Evolutionary conservation across 2,888 invertebrate genomes (phyloP), one percentile per base, ranked within the genome.

Genomic region (Chymomyza amoena): DNA sequence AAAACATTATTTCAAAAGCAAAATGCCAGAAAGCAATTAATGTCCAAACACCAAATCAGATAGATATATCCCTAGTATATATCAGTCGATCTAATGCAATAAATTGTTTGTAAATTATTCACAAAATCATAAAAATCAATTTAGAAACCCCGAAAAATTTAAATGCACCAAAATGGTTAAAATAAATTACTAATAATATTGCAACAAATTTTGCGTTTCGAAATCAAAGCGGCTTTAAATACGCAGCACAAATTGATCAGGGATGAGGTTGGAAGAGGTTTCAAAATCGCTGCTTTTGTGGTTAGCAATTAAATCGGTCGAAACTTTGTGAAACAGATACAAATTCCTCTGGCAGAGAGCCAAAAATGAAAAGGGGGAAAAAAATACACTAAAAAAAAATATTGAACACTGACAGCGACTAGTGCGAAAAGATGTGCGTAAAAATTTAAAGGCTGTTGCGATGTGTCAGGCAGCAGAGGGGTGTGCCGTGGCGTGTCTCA

Each of bases 301-400:
- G 39, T 45, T 45, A 13, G 13, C 39, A 45, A 45, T 45, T 51
- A 63, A 18, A 25, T 61, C 62, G 61, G 52, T 57, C 52, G 51
- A 70, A 86, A 86, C 86, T 81, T 86, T 81, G 73, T 67, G 76
- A 79, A 87, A 75, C 80, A 84, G 80, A 83, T 79, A 84, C 84
- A 81, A 84, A 87, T 84, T 82, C 82, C 74, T 68, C 75, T 87
- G 83, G 83, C 87, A 1, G 1, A 9, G 0, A 4, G 79, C 78
- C 78, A 78, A 45, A 32, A 45, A 45, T 45, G 39, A 45, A 45
- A 36, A 45, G 39, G 13, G 39, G 39, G 13, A 4, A 45, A 4
- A 45, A 7, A 4, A 45, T 45, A 45, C 4, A 45, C 5, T 4
- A 13, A 15, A 45, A 16, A 20, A 68, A 20, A 39, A 7, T 66